Percentiles rank a stretch among this genome's conserved stretches.
phyloP scores from a whole-genome alignment of 2,113 vertebrate species.

The Heterotis niloticus region DNA sequence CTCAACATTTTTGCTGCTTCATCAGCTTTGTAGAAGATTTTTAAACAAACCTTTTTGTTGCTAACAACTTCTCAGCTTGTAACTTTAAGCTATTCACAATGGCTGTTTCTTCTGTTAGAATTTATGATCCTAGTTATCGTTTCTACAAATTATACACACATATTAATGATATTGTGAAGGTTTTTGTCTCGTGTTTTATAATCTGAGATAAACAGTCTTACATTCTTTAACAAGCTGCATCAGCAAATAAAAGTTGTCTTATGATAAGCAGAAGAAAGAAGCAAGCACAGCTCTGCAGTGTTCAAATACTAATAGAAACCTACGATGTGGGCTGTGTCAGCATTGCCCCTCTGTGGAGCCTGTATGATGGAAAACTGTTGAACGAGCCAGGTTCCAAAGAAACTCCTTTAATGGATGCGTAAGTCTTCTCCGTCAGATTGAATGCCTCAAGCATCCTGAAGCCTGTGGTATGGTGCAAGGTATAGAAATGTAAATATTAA shows the following conservation, averaged over 20 bases:
- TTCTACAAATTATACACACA: not conserved
- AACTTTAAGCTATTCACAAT: not conserved
- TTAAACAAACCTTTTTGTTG: not conserved
- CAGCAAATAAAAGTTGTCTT: not conserved
- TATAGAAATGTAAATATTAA: not conserved
- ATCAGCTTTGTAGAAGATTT: too few species aligned
- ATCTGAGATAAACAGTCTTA: not conserved
- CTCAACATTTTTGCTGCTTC: too few species aligned
- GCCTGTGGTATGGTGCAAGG: slow-evolving; percentile 60
- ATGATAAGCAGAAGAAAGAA: not conserved
- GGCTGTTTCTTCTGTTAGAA: too few species aligned
- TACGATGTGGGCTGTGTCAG: slow-evolving; percentile 81
- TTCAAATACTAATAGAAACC: slow-evolving; percentile 46
- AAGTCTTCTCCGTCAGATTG: slow-evolving; percentile 89
- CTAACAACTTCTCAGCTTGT: not conserved
- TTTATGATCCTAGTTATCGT: not conserved
- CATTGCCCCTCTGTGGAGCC: slow-evolving; percentile 86
- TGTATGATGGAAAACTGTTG: slow-evolving; percentile 83
- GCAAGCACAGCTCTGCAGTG: not conserved
- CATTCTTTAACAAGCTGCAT: not conserved
- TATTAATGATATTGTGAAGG: too few species aligned
- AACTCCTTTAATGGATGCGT: slow-evolving; percentile 77
- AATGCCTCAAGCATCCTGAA: slow-evolving; percentile 97
- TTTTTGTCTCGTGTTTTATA: not conserved
- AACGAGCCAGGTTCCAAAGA: slow-evolving; percentile 93